Evolutionary conservation across 1,140 invertebrate genomes (phyloP).

Genomic region (Physella acuta): DNA sequence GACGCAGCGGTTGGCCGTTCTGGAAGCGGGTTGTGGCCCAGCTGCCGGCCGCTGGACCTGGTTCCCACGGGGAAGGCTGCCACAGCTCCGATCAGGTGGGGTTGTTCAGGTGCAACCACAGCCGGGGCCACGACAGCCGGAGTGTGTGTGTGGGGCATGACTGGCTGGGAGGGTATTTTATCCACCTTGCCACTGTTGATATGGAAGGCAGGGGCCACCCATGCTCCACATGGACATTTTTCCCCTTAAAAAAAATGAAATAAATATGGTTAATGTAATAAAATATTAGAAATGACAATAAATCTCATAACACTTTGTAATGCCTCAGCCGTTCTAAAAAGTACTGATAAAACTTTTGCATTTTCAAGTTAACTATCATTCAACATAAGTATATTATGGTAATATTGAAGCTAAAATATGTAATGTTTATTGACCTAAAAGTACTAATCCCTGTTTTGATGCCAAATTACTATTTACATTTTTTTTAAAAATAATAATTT

Average conservation of each 20-base stretch:
- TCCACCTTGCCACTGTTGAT: constrained; percentile 54
- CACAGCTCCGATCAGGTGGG: constrained; percentile 8
- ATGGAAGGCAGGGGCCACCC: constrained; percentile 59
- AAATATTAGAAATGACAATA: no score
- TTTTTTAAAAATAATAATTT: no score
- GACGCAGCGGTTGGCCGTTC: background rate
- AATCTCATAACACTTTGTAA: no score
- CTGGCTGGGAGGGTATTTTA: constrained; percentile 34
- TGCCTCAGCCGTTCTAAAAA: no score
- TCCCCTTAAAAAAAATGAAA: constrained; percentile 39
- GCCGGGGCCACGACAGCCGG: background rate
- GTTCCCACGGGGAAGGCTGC: background rate
- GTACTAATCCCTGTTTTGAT: no score
- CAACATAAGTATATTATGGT: no score
- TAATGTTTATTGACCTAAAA: no score
- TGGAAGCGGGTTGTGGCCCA: background rate
- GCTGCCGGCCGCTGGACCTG: background rate
- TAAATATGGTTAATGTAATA: no score
- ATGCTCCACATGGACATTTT: constrained; percentile 55
- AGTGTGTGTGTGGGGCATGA: constrained; percentile 21
- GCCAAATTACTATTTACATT: no score
- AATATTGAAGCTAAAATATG: no score
- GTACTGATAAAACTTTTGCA: no score
- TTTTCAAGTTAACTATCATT: no score
- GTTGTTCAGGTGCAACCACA: background rate